Percentiles rank a stretch among this genome's conserved stretches.
Evolutionary conservation across 1,140 invertebrate species (phyloP).

Genomic region (Monomorium pharaonis): DNA sequence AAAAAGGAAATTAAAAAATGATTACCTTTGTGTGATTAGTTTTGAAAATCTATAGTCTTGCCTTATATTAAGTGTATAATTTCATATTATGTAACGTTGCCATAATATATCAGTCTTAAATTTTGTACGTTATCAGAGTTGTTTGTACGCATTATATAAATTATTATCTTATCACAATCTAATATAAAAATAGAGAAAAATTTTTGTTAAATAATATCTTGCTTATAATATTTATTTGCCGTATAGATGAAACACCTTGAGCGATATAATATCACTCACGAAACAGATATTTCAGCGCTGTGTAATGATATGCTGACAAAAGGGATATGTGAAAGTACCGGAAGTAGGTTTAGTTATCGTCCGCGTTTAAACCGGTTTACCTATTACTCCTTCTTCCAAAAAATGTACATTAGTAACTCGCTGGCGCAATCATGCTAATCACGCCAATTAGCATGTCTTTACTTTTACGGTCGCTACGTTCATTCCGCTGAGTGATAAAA

Average conservation of each 20-base stretch:
- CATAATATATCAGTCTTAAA: background rate
- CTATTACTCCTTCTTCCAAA: background rate
- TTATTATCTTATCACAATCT: background rate
- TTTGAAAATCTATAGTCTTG: background rate
- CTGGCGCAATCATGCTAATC: slow-evolving; percentile 19
- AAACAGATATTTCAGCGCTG: background rate
- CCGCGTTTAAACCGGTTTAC: slow-evolving; percentile 20
- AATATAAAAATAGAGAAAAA: background rate
- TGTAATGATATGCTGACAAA: slow-evolving; percentile 13
- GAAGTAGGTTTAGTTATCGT: slow-evolving; percentile 26
- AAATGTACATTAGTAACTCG: slow-evolving; percentile 22
- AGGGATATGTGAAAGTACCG: slow-evolving; percentile 16
- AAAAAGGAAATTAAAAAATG: background rate
- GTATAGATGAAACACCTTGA: background rate
- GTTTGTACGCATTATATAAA: background rate
- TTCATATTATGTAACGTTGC: slow-evolving; percentile 10
- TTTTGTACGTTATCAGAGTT: background rate
- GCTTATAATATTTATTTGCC: background rate
- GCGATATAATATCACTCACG: background rate
- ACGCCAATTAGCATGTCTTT: slow-evolving; percentile 38
- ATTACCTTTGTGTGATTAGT: background rate
- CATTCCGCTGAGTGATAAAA: background rate
- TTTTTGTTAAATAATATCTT: background rate
- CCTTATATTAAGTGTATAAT: background rate
- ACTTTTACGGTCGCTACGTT: background rate